Conservation (phyloP, 2,888 invertebrate genomes). For the Brachylomia viminalis region DNA sequence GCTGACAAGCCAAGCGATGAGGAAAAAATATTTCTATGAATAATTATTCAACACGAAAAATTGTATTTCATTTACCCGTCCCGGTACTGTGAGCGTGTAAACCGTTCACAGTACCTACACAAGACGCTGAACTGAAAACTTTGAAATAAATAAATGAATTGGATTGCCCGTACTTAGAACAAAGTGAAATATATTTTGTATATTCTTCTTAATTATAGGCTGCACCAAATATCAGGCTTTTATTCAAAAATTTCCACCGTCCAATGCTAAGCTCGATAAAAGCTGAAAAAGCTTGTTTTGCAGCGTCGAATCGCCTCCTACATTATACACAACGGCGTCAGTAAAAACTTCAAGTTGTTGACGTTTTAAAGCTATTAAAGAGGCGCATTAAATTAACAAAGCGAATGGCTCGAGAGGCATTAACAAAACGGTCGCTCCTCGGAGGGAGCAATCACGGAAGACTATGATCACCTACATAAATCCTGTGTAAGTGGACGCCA, state of each 20-base stretch:
- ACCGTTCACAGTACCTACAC: no score
- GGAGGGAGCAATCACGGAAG: conserved; percentile 58
- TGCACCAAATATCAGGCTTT: background rate
- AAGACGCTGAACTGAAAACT: no score
- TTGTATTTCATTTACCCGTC: no score
- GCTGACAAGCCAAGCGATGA: no score
- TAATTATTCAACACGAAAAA: no score
- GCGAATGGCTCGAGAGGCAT: no score
- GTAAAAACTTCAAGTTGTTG: conserved; percentile 69
- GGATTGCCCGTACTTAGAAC: background rate
- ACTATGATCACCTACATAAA: conserved; percentile 62
- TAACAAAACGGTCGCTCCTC: conserved; percentile 65
- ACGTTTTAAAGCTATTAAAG: conserved; percentile 75
- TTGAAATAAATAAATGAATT: no score
- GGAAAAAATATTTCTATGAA: no score
- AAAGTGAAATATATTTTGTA: background rate
- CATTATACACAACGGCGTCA: conserved; percentile 40
- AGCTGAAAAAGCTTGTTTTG: conserved; percentile 2
- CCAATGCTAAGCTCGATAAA: background rate
- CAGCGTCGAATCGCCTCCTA: conserved; percentile 13
- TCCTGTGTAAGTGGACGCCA: conserved; percentile 67
- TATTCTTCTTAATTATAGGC: background rate
- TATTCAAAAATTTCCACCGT: background rate
- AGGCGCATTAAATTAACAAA: no score
- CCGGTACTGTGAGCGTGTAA: no score